Evolutionary conservation across 2,888 invertebrate species (phyloP).

Genomic region (Pammene aurita): DNA sequence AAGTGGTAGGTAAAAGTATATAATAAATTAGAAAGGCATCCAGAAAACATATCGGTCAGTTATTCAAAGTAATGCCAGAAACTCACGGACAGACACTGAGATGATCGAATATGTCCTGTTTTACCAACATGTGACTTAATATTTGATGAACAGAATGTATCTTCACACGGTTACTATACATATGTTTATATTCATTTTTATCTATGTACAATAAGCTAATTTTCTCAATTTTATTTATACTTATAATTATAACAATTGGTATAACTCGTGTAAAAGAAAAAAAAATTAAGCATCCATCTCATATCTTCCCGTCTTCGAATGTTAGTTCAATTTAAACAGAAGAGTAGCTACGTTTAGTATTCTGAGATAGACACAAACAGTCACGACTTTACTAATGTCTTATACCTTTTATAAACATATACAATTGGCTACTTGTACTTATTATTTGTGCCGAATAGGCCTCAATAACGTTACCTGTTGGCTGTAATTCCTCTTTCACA

Average conservation of each 20-base stretch:
- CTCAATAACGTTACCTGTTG: slow-evolving; percentile 49
- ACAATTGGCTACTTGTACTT: slow-evolving; percentile 40
- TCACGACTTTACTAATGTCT: too few species aligned
- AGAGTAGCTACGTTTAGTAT: slow-evolving; percentile 9
- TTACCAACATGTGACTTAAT: too few species aligned
- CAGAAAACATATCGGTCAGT: not conserved
- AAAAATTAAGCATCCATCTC: slow-evolving; percentile 7
- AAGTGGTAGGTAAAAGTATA: slow-evolving; percentile 50
- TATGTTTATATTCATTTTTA: slow-evolving; percentile 3
- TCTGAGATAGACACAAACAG: slow-evolving; percentile 9
- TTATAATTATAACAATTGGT: slow-evolving; percentile 1
- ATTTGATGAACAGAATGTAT: too few species aligned
- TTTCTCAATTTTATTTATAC: not conserved
- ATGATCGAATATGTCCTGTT: too few species aligned
- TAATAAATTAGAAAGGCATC: slow-evolving; percentile 21
- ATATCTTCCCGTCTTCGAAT: not conserved
- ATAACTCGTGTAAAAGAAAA: not conserved
- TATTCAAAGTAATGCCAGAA: not conserved
- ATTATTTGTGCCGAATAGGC: slow-evolving; percentile 28
- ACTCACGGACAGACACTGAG: not conserved
- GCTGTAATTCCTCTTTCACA: slow-evolving; percentile 58
- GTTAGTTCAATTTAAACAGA: not conserved
- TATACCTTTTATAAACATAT: slow-evolving; percentile 20
- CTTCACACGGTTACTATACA: not conserved
- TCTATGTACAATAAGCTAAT: slow-evolving; percentile 1